Conservation (phyloP, 2,797 vertebrate genomes). For the Sebastiscus albofasciatus region DNA sequence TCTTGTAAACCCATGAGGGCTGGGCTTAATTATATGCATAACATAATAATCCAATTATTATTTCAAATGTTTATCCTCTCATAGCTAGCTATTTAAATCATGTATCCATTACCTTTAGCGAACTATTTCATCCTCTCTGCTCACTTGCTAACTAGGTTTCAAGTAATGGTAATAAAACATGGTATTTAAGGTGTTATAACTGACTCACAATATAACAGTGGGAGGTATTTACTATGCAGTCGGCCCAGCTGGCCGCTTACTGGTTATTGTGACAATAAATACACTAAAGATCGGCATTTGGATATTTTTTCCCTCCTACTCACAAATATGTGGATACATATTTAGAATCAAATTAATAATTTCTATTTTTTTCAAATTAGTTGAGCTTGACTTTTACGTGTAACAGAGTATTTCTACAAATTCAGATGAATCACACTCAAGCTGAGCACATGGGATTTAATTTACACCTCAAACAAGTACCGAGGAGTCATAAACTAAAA, state of each 20-base stretch:
- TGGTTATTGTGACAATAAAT: too few relatives aligned
- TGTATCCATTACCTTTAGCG: neutral
- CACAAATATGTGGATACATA: neutral
- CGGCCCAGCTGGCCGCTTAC: too few relatives aligned
- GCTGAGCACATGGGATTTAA: neutral
- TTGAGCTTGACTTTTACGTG: neutral
- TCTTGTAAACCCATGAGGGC: neutral
- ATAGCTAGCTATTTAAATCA: neutral
- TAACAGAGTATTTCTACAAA: neutral
- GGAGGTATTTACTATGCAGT: too few relatives aligned
- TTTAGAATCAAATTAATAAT: neutral
- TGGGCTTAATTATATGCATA: neutral
- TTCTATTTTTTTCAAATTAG: neutral
- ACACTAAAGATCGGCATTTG: too few relatives aligned
- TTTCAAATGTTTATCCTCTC: neutral
- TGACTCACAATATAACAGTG: too few relatives aligned
- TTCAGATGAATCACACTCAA: too few relatives aligned
- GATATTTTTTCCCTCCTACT: neutral
- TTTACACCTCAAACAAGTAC: neutral
- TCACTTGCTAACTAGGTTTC: too few relatives aligned
- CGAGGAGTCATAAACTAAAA: neutral
- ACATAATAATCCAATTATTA: neutral
- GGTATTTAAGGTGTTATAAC: too few relatives aligned
- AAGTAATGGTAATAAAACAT: too few relatives aligned
- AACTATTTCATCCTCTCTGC: accelerated